These are phyloP conservation scores for Rotaria magnacalcarata DNA, from an alignment of 2,888 invertebrate genomes.

Conservation along the genomic window DNA sequence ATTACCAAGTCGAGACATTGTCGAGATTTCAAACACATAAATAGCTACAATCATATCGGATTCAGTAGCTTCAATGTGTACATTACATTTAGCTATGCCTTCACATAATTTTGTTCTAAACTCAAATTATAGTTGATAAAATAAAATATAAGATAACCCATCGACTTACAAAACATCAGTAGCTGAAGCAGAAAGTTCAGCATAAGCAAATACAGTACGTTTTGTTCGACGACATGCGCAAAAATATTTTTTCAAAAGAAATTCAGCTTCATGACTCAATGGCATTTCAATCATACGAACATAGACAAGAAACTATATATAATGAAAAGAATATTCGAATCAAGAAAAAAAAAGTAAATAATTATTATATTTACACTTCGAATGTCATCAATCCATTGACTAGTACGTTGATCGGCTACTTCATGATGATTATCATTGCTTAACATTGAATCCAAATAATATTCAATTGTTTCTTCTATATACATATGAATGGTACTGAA, in stretches of 20 bases:
- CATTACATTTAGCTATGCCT: conserved; percentile 15
- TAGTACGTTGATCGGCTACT: neutral
- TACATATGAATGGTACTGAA: neutral
- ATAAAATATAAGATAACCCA: neutral
- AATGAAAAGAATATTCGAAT: neutral
- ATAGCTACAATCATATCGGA: neutral
- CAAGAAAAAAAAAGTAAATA: neutral
- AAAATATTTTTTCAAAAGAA: conserved; percentile 17
- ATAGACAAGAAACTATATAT: conserved; percentile 2
- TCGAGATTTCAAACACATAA: conserved; percentile 25
- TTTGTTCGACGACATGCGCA: conserved; percentile 29
- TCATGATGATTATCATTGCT: neutral
- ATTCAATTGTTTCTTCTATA: conserved; percentile 3
- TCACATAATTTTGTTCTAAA: conserved; percentile 24
- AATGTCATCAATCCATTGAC: conserved; percentile 22
- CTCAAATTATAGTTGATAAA: neutral
- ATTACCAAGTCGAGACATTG: neutral
- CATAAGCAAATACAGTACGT: neutral
- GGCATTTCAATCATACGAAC: conserved; percentile 18
- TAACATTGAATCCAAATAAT: conserved; percentile 28
- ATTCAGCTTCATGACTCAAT: neutral
- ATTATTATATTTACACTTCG: neutral
- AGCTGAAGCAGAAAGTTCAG: neutral
- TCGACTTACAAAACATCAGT: neutral
- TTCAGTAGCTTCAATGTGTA: conserved; percentile 3